Evolutionary conservation across 2,113 vertebrate genomes (phyloP), one percentile per base, ranked within the genome.

Genomic region (Thalassarche chlororhynchos): DNA sequence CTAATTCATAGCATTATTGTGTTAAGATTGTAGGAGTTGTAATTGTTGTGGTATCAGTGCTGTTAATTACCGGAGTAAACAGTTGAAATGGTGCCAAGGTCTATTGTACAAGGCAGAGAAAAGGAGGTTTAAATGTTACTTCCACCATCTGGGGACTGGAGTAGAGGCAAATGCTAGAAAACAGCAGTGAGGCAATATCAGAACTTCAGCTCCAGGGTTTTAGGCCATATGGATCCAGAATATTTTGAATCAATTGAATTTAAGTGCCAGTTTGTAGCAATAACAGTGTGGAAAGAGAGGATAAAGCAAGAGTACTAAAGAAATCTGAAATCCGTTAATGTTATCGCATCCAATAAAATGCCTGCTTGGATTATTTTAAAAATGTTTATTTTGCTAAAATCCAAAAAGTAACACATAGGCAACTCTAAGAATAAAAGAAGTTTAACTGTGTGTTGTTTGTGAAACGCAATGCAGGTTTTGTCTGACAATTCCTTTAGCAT

Each of bases 1-100:
- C 99, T 99, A 98, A 99, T 99, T 99, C 99, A 99, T 98, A 98
- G 98, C 98, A 99, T 98, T 99, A 98, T 99, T 99, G 98, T 97
- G 98, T 98, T 97, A 99, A 98, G 98, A 97, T 98, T 98, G 90
- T 98, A 98, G 98, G 98, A 98, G 99, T 99, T 99, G 98, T 99
- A 99, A 99, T 99, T 99, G 99, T 99, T 99, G 99, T 98, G 98
- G 98, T 99, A 99, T 99, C 98, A 99, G 99, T 98, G 99, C 99
- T 99, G 99, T 99, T 99, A 99, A 99, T 99, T 99, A 99, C 99
- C 99, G 99, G 98, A 99, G 99, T 99, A 99, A 99, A 99, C 98
- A 99, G 99, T 99, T 99, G 99, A 99, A 99, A 99, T 99, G 98
- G 98, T 99, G 99, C 99, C 99, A 99, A 99, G 98, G 99, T 99